Conservation (phyloP, 2,797 vertebrate genomes). For the Lutjanus campechanus region DNA sequence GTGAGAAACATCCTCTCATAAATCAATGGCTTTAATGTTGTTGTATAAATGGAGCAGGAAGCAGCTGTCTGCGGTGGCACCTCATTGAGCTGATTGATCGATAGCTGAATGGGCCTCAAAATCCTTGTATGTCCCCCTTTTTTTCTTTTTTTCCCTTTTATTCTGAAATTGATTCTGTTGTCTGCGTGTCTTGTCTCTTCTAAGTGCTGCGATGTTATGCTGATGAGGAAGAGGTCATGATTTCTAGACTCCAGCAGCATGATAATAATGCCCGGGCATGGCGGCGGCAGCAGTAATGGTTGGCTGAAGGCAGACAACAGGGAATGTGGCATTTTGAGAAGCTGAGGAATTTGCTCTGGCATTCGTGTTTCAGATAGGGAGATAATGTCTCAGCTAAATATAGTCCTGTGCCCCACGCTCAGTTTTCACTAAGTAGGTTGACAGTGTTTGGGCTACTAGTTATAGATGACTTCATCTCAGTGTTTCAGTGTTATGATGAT, state of each 20-base stretch:
- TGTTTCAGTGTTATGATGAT: neutral
- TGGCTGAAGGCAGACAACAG: conserved; percentile 44
- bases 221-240: conserved; percentile 52
- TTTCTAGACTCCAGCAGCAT: conserved; percentile 46
- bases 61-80: conserved; percentile 19
- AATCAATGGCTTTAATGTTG: conserved; percentile 44
- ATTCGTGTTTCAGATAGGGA: conserved; percentile 52
- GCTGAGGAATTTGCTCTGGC: conserved; percentile 65
- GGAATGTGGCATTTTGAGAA: conserved; percentile 65
- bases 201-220: conserved; percentile 21
- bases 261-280: conserved; percentile 31
- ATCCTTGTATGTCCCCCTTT: conserved; percentile 4
- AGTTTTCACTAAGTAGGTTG: conserved; percentile 40
- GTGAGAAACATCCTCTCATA: conserved; percentile 24
- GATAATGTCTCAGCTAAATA: conserved; percentile 72
- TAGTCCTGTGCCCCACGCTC: conserved; percentile 35
- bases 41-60: conserved; percentile 37
- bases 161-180: conserved; percentile 31
- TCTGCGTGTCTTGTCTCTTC: conserved; percentile 32
- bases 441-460: conserved; percentile 29
- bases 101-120: conserved; percentile 22
- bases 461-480: conserved; percentile 29
- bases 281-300: conserved; percentile 22
- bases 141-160: conserved; percentile 1
- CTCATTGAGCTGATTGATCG: conserved; percentile 40